A percentile compares a stretch with the other conserved stretches of the same genome.
Conservation (phyloP, 2,797 vertebrate species). For the Eutrigla gurnardus region DNA sequence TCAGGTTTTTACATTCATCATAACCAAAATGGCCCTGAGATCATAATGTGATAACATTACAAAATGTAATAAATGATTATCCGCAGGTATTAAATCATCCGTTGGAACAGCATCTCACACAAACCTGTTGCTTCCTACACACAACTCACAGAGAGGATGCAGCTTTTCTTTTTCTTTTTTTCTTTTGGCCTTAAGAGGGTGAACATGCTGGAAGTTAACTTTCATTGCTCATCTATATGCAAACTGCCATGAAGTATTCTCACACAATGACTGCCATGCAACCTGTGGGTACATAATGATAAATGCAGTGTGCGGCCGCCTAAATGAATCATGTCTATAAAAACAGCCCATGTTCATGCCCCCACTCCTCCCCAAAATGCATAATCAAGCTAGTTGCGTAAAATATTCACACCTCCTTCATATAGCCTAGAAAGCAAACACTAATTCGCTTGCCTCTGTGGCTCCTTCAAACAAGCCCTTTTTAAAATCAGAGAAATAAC, state of each 20-base stretch:
- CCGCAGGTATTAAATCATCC: background rate
- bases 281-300: background rate
- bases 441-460: background rate
- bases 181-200: background rate
- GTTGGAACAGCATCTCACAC: background rate
- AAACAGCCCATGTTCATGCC: background rate
- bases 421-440: background rate
- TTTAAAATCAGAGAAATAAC: conserved; percentile 12
- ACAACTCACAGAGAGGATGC: background rate
- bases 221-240: background rate
- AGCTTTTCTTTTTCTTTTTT: background rate
- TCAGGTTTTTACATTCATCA: background rate
- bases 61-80: background rate
- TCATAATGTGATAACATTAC: background rate
- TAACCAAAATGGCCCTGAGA: background rate
- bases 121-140: background rate
- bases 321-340: background rate
- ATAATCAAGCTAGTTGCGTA: background rate
- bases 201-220: background rate
- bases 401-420: background rate
- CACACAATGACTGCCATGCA: background rate
- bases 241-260: background rate
- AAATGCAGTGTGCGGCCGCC: background rate
- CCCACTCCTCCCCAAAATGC: background rate
- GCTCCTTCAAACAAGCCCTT: conserved; percentile 10